phyloP scores from a whole-genome alignment of 2,113 vertebrate genomes.

The Nematolebias whitei region DNA sequence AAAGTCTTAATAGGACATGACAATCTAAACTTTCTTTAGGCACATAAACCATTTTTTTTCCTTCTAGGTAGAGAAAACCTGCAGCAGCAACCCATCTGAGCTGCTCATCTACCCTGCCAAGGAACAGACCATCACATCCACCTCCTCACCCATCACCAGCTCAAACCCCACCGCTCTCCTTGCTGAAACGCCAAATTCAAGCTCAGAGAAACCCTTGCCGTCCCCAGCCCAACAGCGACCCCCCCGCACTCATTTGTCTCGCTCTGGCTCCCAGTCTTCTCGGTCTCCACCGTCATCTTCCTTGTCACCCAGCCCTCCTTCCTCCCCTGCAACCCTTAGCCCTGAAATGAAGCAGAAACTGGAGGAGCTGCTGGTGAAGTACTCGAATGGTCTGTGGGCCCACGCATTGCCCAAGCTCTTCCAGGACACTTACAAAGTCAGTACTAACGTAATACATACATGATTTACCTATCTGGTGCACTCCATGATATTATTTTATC shows the following conservation, averaged over 20 bases:
- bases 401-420: conserved; percentile 92
- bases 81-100: conserved; percentile 83
- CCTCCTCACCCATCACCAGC: conserved; percentile 15
- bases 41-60: conserved; percentile 4
- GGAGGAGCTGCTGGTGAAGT: conserved; percentile 86
- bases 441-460: conserved; percentile 3
- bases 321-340: conserved; percentile 53
- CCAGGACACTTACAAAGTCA: conserved; percentile 86
- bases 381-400: conserved; percentile 92
- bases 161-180: conserved; percentile 20
- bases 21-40: background rate
- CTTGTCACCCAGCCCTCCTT: conserved; percentile 53
- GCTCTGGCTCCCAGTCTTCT: conserved; percentile 48
- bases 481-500: conserved; percentile 3
- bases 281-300: conserved; percentile 46
- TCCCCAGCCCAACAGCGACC: conserved; percentile 47
- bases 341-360: conserved; percentile 87
- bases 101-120: conserved; percentile 88
- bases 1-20: too few relatives aligned
- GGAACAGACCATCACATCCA: conserved; percentile 41
- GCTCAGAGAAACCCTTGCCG: conserved; percentile 16
- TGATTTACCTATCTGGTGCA: background rate
- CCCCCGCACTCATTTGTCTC: conserved; percentile 11
- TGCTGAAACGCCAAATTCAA: conserved; percentile 13
- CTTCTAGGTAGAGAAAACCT: conserved; percentile 87